Percentiles rank a stretch among this genome's conserved stretches.
Conservation (phyloP, 37 sponge, comb jelly and placozoan species). For the Geodia barretti region DNA sequence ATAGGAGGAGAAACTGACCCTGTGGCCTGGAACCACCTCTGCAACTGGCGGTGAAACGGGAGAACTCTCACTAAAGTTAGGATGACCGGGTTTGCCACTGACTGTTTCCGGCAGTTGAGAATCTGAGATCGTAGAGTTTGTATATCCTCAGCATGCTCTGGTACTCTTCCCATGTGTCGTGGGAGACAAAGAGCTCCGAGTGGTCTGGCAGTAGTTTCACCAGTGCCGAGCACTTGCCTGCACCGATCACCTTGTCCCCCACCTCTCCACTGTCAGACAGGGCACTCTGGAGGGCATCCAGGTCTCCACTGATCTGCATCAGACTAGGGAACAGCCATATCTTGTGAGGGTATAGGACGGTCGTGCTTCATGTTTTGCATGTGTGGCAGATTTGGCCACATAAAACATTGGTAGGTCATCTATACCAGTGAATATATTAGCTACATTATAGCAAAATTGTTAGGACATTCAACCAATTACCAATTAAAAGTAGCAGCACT, state of each 20-base stretch:
- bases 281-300: slow-evolving; percentile 83
- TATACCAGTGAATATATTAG: too few species aligned
- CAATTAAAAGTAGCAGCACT: too few species aligned
- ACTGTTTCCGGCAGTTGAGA: background rate
- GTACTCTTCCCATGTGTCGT: slow-evolving; percentile 91
- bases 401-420: too few species aligned
- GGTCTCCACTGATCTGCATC: slow-evolving; percentile 75
- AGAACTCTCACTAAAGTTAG: too few species aligned
- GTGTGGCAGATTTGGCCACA: too few species aligned
- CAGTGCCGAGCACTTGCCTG: slow-evolving; percentile 92
- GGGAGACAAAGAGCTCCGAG: slow-evolving; percentile 80
- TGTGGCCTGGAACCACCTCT: slow-evolving; percentile 60
- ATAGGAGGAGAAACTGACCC: slow-evolving; percentile 89
- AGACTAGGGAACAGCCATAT: too few species aligned
- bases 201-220: slow-evolving; percentile 78
- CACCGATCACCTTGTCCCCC: slow-evolving; percentile 21
- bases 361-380: too few species aligned
- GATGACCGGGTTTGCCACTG: too few species aligned
- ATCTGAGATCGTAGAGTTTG: slow-evolving; percentile 81
- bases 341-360: too few species aligned
- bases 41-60: background rate
- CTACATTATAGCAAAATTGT: too few species aligned
- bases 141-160: slow-evolving; percentile 80
- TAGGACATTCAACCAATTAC: too few species aligned
- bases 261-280: slow-evolving; percentile 36